phyloP scores from a whole-genome alignment of 2,113 vertebrate species.

The Equus przewalskii region DNA sequence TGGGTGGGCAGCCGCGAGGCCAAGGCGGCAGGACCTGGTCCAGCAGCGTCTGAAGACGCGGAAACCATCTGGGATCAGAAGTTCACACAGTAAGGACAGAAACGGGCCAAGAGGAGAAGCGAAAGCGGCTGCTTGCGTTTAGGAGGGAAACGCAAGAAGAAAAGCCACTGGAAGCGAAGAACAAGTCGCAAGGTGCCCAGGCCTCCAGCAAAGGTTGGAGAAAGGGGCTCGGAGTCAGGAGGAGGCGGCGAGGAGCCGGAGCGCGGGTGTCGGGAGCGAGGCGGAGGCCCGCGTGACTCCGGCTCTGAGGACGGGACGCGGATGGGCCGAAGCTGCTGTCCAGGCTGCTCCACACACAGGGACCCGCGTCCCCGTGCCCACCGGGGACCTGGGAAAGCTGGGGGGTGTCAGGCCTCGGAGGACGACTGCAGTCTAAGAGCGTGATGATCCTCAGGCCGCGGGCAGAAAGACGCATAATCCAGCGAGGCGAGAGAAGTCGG shows the following conservation, averaged over 20 bases:
- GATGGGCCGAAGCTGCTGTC: no score
- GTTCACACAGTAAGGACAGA: background rate
- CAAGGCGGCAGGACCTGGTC: background rate
- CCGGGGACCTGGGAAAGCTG: background rate
- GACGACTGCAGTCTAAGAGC: rapidly evolving
- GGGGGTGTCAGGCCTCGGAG: no score
- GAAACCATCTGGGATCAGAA: background rate
- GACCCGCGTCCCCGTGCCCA: no score
- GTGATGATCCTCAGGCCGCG: rapidly evolving
- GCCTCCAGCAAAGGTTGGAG: background rate
- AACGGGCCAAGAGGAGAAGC: background rate
- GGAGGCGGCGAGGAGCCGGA: rapidly evolving
- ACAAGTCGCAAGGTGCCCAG: background rate
- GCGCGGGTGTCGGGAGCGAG: no score
- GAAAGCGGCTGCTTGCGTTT: background rate
- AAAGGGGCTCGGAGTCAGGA: background rate
- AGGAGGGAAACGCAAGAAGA: background rate
- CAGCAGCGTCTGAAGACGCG: rapidly evolving
- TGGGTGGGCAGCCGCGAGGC: background rate
- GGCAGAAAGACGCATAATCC: background rate
- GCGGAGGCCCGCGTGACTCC: no score
- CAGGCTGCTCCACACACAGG: background rate
- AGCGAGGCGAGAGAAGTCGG: background rate
- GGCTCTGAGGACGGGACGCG: background rate
- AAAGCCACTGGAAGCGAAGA: background rate